Percentiles rank a stretch among this genome's conserved stretches.
Conservation (phyloP, 2,113 vertebrate genomes). For the Syngnathoides biaculeatus region DNA sequence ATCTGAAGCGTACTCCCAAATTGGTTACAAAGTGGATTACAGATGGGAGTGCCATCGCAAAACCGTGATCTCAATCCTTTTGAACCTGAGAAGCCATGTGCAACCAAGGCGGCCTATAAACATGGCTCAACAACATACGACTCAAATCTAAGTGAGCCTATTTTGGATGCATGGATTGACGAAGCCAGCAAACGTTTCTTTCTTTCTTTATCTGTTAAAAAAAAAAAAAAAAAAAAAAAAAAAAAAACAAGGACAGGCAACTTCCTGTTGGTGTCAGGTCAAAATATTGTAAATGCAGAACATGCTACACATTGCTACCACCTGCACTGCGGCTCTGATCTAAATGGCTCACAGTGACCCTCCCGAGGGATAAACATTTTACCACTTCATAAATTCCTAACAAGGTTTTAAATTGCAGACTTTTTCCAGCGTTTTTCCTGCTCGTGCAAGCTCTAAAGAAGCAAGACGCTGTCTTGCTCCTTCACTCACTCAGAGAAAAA, state of each 20-base stretch:
- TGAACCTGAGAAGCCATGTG: too few relatives aligned
- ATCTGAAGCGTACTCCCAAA: too few relatives aligned
- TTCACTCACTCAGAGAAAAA: conserved; percentile 18
- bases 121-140: background rate
- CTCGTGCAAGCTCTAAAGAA: conserved; percentile 69
- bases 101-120: too few relatives aligned
- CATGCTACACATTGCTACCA: conserved; percentile 6
- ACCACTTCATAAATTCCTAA: conserved; percentile 99
- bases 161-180: conserved; percentile 6
- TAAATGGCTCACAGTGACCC: conserved; percentile 71
- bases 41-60: too few relatives aligned
- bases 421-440: conserved; percentile 79
- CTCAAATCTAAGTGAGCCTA: background rate
- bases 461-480: conserved; percentile 44
- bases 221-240: too few relatives aligned
- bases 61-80: too few relatives aligned
- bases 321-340: conserved; percentile 65
- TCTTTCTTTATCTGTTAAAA: conserved; percentile 22
- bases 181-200: conserved; percentile 46
- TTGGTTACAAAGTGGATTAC: too few relatives aligned
- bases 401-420: conserved; percentile 93
- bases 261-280: background rate
- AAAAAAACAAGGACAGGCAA: background rate
- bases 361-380: conserved; percentile 94
- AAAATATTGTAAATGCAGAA: conserved; percentile 18